Evolutionary conservation across 2,113 vertebrate species (phyloP).

Genomic region (Rhagologus leucostigma): DNA sequence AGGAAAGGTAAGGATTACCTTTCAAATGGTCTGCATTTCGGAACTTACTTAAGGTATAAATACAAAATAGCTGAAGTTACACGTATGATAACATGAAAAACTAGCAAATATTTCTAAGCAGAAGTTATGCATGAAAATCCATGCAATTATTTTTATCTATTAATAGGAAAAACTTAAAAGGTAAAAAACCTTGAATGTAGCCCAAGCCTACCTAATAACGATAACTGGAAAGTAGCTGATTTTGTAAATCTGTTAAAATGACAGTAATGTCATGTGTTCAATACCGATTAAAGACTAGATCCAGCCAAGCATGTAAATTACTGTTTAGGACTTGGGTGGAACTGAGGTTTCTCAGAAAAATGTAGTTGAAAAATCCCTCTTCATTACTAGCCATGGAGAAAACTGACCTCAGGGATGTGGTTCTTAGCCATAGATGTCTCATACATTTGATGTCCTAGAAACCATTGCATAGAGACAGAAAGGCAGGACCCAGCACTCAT

Average conservation of each 20-base stretch:
- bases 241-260: not conserved
- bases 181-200: not conserved
- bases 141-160: not conserved
- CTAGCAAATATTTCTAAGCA: not conserved
- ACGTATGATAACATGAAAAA: not conserved
- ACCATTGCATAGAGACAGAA: not conserved
- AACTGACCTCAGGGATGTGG: not conserved
- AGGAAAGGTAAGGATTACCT: not conserved
- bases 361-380: not conserved
- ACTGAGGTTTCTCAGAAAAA: not conserved
- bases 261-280: not conserved
- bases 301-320: not conserved
- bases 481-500: not conserved
- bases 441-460: not conserved
- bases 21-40: not conserved
- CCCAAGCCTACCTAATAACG: not conserved
- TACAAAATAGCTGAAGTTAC: not conserved
- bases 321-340: not conserved
- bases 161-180: not conserved
- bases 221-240: not conserved
- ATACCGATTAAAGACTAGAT: not conserved
- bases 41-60: not conserved
- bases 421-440: not conserved
- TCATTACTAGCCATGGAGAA: not conserved
- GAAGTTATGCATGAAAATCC: not conserved